Percentiles rank a stretch among this genome's conserved stretches.
Conservation (phyloP, 2,797 vertebrate species). For the Chloroceryle amazona region DNA sequence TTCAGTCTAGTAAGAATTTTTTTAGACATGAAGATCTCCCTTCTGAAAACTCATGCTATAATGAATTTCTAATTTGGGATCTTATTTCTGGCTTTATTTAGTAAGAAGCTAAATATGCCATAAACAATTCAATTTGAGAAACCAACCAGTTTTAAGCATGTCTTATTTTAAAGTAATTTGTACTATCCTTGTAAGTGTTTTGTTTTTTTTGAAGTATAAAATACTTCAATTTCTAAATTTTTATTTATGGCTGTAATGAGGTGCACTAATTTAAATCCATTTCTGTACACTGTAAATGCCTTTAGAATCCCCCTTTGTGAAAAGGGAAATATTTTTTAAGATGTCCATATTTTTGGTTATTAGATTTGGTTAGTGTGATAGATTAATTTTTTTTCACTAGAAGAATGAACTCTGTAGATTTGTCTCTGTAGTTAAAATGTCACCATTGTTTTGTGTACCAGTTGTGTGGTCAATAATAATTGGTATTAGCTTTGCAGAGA, state of each 20-base stretch:
- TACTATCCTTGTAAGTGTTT: neutral
- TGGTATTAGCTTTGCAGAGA: neutral
- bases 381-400: neutral
- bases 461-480: neutral
- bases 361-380: neutral
- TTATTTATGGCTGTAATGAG: neutral
- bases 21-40: neutral
- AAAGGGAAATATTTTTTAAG: neutral
- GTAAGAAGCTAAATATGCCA: neutral
- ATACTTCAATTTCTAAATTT: neutral
- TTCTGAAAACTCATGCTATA: neutral
- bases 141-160: neutral
- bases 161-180: neutral
- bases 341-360: neutral
- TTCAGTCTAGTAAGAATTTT: neutral
- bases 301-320: rapidly evolving
- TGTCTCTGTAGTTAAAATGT: neutral
- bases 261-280: neutral
- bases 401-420: neutral
- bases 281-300: neutral
- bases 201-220: neutral
- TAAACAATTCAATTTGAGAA: neutral
- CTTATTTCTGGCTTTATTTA: neutral
- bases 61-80: neutral
- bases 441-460: neutral